These are phyloP conservation scores for Pseudorhombus dupliciocellatus DNA, from an alignment of 2,113 vertebrate species.

Conservation along the genomic window DNA sequence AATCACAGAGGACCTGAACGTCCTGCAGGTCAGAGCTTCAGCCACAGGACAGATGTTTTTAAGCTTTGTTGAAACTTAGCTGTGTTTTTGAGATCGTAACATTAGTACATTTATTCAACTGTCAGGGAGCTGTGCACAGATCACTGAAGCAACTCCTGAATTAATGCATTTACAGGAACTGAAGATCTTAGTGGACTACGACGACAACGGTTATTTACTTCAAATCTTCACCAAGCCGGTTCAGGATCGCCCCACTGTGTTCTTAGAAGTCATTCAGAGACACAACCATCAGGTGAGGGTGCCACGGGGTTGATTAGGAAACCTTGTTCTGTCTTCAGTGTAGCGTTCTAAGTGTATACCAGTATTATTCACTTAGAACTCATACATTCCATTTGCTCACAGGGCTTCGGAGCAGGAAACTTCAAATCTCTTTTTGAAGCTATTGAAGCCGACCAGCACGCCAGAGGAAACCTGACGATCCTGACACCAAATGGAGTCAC, in stretches of 20 bases:
- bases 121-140: not conserved
- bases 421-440: conserved; percentile 97
- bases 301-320: not conserved
- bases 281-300: conserved; percentile 92
- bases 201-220: conserved; percentile 94
- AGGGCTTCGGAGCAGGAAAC: conserved; percentile 98
- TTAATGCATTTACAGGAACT: conserved; percentile 82
- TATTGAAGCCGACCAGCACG: conserved; percentile 89
- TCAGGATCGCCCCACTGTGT: conserved; percentile 96
- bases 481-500: conserved; percentile 80
- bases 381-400: conserved; percentile 4
- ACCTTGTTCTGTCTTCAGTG: not conserved
- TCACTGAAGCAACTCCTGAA: not conserved
- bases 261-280: conserved; percentile 95
- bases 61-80: too few species aligned
- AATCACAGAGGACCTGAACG: conserved; percentile 86
- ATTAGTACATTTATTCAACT: not conserved
- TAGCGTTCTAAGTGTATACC: not conserved
- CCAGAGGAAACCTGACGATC: conserved; percentile 91
- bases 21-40: conserved; percentile 82
- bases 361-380: not conserved
- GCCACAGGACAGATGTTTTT: not conserved
- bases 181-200: conserved; percentile 93
- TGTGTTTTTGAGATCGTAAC: not conserved
- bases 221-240: conserved; percentile 98